Evolutionary conservation across 2,888 invertebrate genomes (phyloP), one percentile per base, ranked within the genome.

Genomic region (Melinopterus prodromus): DNA sequence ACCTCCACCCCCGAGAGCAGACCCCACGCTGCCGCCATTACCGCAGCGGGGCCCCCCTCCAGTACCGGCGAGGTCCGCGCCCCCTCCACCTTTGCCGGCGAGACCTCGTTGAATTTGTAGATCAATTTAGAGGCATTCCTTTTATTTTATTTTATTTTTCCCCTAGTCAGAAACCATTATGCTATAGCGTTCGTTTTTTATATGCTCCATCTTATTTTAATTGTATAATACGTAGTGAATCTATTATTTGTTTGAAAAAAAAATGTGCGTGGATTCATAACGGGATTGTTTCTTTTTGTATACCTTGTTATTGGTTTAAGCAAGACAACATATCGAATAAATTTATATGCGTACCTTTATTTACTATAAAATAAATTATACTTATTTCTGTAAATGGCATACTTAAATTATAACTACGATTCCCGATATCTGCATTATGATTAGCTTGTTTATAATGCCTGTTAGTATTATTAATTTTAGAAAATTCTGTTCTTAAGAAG

Each of bases 11-110:
- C 91, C 90, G 69, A 90, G 88, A 77, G 88, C 84, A 82, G 91
- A 89, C 83, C 90, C 92, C 6, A 91, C 92, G 16, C 91, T 92
- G 16, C 93, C 93, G 1, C 92, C 93, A 6, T 86, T 93, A n/a
- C 90, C 92, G 9, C 92, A 93, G 69, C 86, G 86, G 86, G 89
- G 83, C 82, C 89, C 89, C 16, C 90, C 91, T 0, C 90, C 92
- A 0, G 92, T 93, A 38, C 90, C 92, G 3, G 90, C 89, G 80
- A 90, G 91, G 82, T 91, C 89, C 83, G 92, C 89, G 78, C 92
- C 89, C 15, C 94, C 94, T 6, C 94, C 94, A 16, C 94, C 94
- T 0, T 88, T 94, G 83, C 94, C 94, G 4, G 93, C 94, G 70
- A 91, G 94, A 78, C 92, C 92, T 38, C 88, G 88, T 72, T 87